Conservation (phyloP, 2,797 vertebrate genomes). For the Lagorchestes hirsutus region DNA sequence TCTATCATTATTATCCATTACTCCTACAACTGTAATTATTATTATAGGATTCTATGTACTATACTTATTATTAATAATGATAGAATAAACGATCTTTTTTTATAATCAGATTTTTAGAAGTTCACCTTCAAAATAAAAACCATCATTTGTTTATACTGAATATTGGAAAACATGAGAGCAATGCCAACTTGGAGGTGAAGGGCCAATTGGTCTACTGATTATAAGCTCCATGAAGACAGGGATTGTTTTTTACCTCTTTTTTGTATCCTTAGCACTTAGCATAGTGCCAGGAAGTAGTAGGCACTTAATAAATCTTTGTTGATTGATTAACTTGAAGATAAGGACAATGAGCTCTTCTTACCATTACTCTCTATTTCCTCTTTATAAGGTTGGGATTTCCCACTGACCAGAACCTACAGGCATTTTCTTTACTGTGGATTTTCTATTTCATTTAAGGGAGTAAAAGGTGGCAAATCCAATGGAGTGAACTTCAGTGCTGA, state of each 20-base stretch:
- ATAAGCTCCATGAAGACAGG: neutral
- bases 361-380: neutral
- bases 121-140: neutral
- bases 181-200: neutral
- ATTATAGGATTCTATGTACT: neutral
- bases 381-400: neutral
- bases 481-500: neutral
- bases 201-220: fast-evolving
- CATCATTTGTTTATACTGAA: neutral
- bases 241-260: neutral
- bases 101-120: neutral
- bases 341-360: neutral
- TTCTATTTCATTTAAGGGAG: neutral
- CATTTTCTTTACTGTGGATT: neutral
- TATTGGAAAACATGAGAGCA: neutral
- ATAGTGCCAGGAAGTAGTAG: neutral
- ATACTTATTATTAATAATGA: neutral
- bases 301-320: neutral
- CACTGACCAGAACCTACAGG: neutral
- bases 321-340: neutral
- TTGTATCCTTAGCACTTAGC: neutral
- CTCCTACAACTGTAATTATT: neutral
- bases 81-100: neutral
- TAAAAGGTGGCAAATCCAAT: neutral
- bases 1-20: neutral